phyloP scores from a whole-genome alignment of 2,113 vertebrate species.

The Ceyx cyanopectus region DNA sequence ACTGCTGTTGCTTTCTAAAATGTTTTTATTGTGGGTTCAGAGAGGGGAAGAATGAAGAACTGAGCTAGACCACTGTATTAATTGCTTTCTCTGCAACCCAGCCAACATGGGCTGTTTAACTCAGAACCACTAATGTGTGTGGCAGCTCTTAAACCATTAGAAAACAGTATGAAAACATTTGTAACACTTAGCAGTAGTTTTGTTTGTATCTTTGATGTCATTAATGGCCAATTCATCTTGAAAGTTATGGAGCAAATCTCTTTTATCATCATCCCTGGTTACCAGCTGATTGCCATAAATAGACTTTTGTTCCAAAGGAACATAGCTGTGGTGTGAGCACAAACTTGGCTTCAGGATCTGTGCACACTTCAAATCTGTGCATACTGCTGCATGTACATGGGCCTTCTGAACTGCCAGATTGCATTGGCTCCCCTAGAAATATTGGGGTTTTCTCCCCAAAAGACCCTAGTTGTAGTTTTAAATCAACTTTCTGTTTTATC shows the following conservation, averaged over 20 bases:
- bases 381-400: neutral
- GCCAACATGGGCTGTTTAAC: neutral
- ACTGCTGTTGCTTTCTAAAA: neutral
- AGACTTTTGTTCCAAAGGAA: neutral
- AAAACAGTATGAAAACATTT: neutral
- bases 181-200: neutral
- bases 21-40: neutral
- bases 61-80: neutral
- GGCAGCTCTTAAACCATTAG: neutral
- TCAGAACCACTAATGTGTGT: neutral
- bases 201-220: neutral
- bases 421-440: neutral
- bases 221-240: neutral
- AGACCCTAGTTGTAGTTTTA: neutral
- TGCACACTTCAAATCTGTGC: neutral
- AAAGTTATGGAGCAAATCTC: neutral
- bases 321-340: neutral
- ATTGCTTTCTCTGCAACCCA: neutral
- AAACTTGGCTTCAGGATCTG: neutral
- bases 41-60: neutral
- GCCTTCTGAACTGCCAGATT: neutral
- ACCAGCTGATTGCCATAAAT: conserved; percentile 11
- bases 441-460: neutral
- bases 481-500: neutral
- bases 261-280: neutral